Conservation (phyloP, 2,888 invertebrate species). For the Plebejus argus region DNA sequence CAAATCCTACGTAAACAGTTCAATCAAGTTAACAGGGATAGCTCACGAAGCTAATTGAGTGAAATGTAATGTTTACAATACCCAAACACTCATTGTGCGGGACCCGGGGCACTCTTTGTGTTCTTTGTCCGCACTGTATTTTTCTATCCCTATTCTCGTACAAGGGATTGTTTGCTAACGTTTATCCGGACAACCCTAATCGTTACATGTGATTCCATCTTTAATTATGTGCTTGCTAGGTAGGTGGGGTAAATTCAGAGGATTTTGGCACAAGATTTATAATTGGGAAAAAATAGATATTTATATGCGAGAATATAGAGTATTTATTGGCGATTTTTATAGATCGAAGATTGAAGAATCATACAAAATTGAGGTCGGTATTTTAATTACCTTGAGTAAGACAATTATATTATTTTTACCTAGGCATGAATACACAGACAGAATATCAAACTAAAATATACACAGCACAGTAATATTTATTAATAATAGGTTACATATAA, state of each 20-base stretch:
- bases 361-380: too few species aligned
- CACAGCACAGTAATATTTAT: too few species aligned
- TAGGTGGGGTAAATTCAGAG: background rate
- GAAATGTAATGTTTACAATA: slow-evolving; percentile 20
- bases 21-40: background rate
- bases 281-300: too few species aligned
- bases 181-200: background rate
- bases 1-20: slow-evolving; percentile 9
- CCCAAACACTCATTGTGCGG: slow-evolving; percentile 1
- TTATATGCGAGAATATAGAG: too few species aligned
- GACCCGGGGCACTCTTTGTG: slow-evolving; percentile 14
- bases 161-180: slow-evolving; percentile 4
- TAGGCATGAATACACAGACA: too few species aligned
- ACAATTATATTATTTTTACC: too few species aligned
- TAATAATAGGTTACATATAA: too few species aligned
- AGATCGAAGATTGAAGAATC: too few species aligned
- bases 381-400: too few species aligned
- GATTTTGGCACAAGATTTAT: too few species aligned
- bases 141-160: background rate
- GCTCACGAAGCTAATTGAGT: slow-evolving; percentile 3
- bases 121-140: background rate
- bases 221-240: background rate
- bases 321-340: too few species aligned
- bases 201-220: background rate
- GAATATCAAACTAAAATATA: too few species aligned